Percentiles rank a stretch among this genome's conserved stretches.
Conservation (phyloP, 2,888 invertebrate genomes). For the Lycaena phlaeas region DNA sequence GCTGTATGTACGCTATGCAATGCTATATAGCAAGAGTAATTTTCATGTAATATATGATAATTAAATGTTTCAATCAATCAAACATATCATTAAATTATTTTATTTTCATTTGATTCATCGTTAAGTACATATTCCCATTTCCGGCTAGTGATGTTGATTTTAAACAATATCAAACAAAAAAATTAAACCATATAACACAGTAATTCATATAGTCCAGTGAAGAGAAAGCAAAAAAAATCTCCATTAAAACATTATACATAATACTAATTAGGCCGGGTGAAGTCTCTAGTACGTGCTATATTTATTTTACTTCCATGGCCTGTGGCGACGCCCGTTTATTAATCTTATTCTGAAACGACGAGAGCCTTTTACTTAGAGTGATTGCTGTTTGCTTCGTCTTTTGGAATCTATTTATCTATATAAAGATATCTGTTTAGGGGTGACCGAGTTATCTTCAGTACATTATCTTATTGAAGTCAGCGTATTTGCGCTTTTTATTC, state of each 20-base stretch:
- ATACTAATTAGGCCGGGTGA: not conserved
- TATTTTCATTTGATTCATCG: no score
- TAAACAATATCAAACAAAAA: not conserved
- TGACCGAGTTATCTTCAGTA: not conserved
- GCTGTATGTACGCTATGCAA: no score
- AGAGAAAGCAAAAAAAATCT: not conserved
- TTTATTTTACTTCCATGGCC: constrained; percentile 2
- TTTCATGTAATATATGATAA: no score
- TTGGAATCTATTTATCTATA: constrained; percentile 1
- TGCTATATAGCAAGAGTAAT: no score
- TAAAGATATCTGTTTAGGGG: not conserved
- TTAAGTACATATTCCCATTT: no score
- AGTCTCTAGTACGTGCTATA: constrained; percentile 4
- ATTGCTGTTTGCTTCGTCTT: constrained; percentile 7
- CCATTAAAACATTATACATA: not conserved
- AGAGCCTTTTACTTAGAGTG: constrained; percentile 8
- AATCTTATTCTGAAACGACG: constrained; percentile 3
- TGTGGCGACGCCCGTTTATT: constrained; percentile 6
- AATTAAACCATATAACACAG: no score
- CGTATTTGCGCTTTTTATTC: no score
- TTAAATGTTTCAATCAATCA: no score
- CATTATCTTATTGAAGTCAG: not conserved
- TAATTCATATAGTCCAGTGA: no score
- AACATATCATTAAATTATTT: no score
- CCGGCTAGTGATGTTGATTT: no score